A percentile compares a stretch with the other conserved stretches of the same genome.
Conservation (phyloP, 1,140 invertebrate species). For the Formica selysi region DNA sequence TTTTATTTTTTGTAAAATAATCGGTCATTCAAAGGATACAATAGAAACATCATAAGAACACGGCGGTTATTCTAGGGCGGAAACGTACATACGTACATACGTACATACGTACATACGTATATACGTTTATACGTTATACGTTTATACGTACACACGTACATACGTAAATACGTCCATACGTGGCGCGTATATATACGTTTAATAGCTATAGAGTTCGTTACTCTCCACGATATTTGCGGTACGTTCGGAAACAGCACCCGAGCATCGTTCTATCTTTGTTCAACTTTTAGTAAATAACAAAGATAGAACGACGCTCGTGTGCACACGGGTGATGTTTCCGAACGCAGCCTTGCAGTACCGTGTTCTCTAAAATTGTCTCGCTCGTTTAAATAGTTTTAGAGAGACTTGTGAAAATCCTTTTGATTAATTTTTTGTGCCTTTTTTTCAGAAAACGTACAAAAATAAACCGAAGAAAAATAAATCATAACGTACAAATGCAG, state of each 20-base stretch:
- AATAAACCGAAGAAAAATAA: neutral
- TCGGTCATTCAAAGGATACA: neutral
- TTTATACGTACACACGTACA: neutral
- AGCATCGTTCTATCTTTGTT: neutral
- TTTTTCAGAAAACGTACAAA: neutral
- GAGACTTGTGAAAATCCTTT: neutral
- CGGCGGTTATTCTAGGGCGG: neutral
- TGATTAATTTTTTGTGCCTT: neutral
- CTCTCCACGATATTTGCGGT: conserved; percentile 6
- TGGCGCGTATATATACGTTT: neutral
- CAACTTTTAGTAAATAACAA: too few species aligned
- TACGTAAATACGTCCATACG: too few species aligned
- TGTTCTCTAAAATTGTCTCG: conserved; percentile 36
- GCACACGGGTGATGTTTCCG: too few species aligned
- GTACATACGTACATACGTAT: too few species aligned
- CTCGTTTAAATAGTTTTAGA: neutral
- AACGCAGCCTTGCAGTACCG: neutral
- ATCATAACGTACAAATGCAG: neutral
- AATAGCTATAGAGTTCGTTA: conserved; percentile 37
- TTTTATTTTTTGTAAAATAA: conserved; percentile 1
- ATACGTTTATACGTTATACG: too few species aligned
- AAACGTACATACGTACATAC: neutral
- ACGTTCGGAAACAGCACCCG: too few species aligned
- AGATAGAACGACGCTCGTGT: too few species aligned
- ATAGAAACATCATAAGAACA: conserved; percentile 22